Percentiles rank a stretch among this genome's conserved stretches.
phyloP scores from a whole-genome alignment of 2,888 invertebrate species.

The Helicoverpa assulta region DNA sequence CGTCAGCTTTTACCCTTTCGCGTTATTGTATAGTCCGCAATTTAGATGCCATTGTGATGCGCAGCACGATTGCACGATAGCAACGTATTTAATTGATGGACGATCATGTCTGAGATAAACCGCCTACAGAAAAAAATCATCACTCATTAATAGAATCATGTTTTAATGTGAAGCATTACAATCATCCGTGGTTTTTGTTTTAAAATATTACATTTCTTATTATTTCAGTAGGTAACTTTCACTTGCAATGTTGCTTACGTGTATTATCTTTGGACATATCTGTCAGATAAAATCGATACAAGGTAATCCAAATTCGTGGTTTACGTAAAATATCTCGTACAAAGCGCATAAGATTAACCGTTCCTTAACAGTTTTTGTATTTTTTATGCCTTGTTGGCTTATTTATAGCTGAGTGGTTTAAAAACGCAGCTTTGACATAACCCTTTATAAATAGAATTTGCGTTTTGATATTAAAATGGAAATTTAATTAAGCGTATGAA shows the following conservation, averaged over 20 bases:
- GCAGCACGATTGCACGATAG: constrained; percentile 73
- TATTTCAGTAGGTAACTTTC: constrained; percentile 34
- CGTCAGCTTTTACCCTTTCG: constrained; percentile 85
- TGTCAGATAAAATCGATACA: constrained; percentile 63
- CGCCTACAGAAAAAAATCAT: constrained; percentile 41
- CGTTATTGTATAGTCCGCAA: constrained; percentile 72
- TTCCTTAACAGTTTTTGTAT: neutral
- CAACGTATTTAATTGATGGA: constrained; percentile 67
- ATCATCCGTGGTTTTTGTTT: constrained; percentile 6
- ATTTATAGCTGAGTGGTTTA: constrained; percentile 15
- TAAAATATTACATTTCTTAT: constrained; percentile 21
- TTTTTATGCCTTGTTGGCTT: constrained; percentile 4
- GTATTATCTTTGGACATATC: constrained; percentile 57
- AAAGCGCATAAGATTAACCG: neutral
- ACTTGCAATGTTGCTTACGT: constrained; percentile 35
- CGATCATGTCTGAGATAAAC: constrained; percentile 38
- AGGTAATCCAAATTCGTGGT: constrained; percentile 53
- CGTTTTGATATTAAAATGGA: constrained; percentile 47
- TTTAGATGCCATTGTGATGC: constrained; percentile 79
- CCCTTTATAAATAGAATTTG: constrained; percentile 36
- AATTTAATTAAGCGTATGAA: constrained; percentile 30
- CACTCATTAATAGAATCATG: constrained; percentile 22
- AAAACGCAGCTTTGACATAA: constrained; percentile 12
- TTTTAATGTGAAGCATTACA: constrained; percentile 25
- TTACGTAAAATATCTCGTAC: constrained; percentile 13